phyloP scores from a whole-genome alignment of 2,797 vertebrate species.

The Brachyalestes nurse region DNA sequence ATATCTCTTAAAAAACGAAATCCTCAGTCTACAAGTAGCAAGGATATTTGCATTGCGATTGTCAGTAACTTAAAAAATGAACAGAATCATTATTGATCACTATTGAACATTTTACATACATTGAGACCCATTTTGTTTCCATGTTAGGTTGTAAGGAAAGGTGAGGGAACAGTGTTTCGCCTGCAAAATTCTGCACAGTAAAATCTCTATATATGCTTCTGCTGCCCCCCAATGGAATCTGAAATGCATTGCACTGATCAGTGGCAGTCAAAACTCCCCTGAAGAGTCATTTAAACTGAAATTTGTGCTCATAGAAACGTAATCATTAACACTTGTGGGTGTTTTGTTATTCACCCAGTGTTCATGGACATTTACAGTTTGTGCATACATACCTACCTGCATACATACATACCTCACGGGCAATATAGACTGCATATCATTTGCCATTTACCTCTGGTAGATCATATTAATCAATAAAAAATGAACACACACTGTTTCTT shows the following conservation, averaged over 20 bases:
- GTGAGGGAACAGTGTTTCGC: neutral
- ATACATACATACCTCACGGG: too few species aligned
- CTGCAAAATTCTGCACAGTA: neutral
- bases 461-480: too few species aligned
- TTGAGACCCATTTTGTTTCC: neutral
- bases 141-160: neutral
- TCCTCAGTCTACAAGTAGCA: neutral
- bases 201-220: conserved; percentile 22
- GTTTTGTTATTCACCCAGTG: too few species aligned
- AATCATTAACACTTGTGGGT: too few species aligned
- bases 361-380: too few species aligned
- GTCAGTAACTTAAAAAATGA: conserved; percentile 5
- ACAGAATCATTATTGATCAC: neutral
- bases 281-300: neutral
- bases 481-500: too few species aligned
- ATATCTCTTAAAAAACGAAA: conserved; percentile 24
- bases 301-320: neutral
- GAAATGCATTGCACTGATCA: conserved; percentile 24
- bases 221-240: conserved; percentile 43
- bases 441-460: too few species aligned
- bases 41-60: neutral
- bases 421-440: too few species aligned
- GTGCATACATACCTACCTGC: too few species aligned
- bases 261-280: neutral
- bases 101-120: neutral